A percentile compares a stretch with the other conserved stretches of the same genome.
phyloP scores from a whole-genome alignment of 2,888 invertebrate species.

The Neelides folsomi region DNA sequence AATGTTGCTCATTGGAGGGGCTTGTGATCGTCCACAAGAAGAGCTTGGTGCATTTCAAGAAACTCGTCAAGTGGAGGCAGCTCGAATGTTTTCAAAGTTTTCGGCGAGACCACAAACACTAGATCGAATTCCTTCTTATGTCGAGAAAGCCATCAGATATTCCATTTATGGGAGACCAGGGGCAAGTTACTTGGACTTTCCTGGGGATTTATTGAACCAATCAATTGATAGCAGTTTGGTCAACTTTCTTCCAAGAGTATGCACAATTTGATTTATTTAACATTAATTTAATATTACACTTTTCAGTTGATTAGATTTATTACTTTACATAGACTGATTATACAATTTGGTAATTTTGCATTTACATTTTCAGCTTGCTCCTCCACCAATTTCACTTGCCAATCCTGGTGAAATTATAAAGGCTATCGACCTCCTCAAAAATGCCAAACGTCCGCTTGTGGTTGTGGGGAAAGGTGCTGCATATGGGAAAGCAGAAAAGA shows the following conservation, averaged over 20 bases:
- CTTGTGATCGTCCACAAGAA: constrained; percentile 81
- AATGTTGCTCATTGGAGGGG: constrained; percentile 78
- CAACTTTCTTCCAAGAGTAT: constrained; percentile 32
- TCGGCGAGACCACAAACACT: constrained; percentile 72
- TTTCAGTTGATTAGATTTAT: no score
- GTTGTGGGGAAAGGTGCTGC: constrained; percentile 47
- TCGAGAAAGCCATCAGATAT: constrained; percentile 78
- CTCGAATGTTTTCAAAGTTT: constrained; percentile 82
- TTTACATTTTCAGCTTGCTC: constrained; percentile 41
- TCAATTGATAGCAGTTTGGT: constrained; percentile 37
- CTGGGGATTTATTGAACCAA: constrained; percentile 63
- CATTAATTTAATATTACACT: no score
- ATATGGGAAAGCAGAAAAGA: constrained; percentile 62
- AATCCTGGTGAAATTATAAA: constrained; percentile 52
- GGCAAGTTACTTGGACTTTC: constrained; percentile 77
- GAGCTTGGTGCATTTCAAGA: constrained; percentile 94
- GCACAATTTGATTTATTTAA: no score
- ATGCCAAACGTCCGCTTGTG: constrained; percentile 66
- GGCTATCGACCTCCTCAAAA: constrained; percentile 54
- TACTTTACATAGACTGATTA: no score
- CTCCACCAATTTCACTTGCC: constrained; percentile 56
- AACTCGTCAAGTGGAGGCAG: constrained; percentile 76
- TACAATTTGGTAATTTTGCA: no score
- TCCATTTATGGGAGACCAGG: constrained; percentile 75
- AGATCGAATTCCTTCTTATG: constrained; percentile 69